These are phyloP conservation scores for Pangasius larnaudii DNA, from an alignment of 2,797 vertebrate genomes.

Conservation along the genomic window DNA sequence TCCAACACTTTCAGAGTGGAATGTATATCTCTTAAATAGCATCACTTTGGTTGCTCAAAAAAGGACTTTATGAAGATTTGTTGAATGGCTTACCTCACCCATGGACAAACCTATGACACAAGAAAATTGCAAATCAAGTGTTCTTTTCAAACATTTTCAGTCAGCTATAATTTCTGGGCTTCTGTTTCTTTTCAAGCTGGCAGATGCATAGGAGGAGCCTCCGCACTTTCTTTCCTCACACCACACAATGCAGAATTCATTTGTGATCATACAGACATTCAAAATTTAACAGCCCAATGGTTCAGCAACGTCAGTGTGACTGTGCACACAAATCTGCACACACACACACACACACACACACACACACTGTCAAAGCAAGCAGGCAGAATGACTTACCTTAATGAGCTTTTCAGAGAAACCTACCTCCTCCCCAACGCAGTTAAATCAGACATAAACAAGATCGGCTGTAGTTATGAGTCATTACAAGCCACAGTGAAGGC, in stretches of 20 bases:
- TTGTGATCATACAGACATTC: neutral
- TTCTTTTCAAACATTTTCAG: neutral
- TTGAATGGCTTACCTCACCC: neutral
- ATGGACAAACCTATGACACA: neutral
- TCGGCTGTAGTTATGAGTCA: conserved; percentile 28
- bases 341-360: neutral
- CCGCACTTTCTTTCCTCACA: neutral
- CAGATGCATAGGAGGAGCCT: neutral
- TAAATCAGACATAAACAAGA: conserved; percentile 40
- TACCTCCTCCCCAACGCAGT: conserved; percentile 22
- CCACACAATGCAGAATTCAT: neutral
- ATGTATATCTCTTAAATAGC: too few species aligned
- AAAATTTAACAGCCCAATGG: conserved; percentile 1
- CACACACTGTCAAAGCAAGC: conserved; percentile 7
- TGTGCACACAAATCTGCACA: neutral
- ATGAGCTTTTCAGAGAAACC: conserved; percentile 24
- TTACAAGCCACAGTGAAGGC: conserved; percentile 13
- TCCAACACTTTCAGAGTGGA: too few species aligned
- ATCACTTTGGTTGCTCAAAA: neutral
- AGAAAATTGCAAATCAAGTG: conserved; percentile 2
- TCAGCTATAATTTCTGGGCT: neutral
- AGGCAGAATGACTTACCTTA: conserved; percentile 33
- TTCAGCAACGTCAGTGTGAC: neutral
- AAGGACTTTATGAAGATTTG: neutral
- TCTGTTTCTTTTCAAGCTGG: conserved; percentile 1